Percentiles rank a stretch among this genome's conserved stretches.
Conservation (phyloP, 1,140 invertebrate species). For the Drosophila nikananu region DNA sequence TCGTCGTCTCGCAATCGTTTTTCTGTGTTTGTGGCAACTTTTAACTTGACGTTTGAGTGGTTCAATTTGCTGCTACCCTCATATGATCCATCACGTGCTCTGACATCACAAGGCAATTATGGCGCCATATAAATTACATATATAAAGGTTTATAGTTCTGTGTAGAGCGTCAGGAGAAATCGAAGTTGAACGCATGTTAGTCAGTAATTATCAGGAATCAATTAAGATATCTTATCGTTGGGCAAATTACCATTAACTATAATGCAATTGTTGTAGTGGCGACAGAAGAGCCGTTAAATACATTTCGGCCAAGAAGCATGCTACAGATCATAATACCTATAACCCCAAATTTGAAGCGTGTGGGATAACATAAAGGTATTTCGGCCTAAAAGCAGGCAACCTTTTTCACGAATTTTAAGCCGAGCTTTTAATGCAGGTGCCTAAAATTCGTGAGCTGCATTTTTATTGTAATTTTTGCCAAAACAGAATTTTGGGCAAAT, state of each 20-base stretch:
- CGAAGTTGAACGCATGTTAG: constrained; percentile 40
- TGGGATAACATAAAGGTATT: too few species aligned
- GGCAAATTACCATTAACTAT: constrained; percentile 65
- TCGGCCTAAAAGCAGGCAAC: too few species aligned
- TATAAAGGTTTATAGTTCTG: constrained; percentile 42
- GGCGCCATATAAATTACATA: constrained; percentile 16
- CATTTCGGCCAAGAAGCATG: too few species aligned
- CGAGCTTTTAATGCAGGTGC: too few species aligned
- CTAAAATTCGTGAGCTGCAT: too few species aligned
- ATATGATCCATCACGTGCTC: constrained; percentile 81
- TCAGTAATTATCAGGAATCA: constrained; percentile 69
- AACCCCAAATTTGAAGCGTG: too few species aligned
- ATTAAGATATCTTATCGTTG: constrained; percentile 75
- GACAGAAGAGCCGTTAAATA: too few species aligned
- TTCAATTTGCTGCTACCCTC: constrained; percentile 22
- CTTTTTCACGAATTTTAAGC: too few species aligned
- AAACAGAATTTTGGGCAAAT: too few species aligned
- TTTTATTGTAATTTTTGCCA: too few species aligned
- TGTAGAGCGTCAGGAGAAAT: constrained; percentile 35
- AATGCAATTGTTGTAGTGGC: too few species aligned
- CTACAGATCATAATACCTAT: too few species aligned
- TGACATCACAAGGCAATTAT: constrained; percentile 62
- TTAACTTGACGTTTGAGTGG: constrained; percentile 43
- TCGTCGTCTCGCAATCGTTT: constrained; percentile 51
- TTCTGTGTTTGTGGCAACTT: constrained; percentile 33